Percentiles rank a stretch among this genome's conserved stretches.
Conservation (phyloP, 2,113 vertebrate genomes). For the Chauna torquata region DNA sequence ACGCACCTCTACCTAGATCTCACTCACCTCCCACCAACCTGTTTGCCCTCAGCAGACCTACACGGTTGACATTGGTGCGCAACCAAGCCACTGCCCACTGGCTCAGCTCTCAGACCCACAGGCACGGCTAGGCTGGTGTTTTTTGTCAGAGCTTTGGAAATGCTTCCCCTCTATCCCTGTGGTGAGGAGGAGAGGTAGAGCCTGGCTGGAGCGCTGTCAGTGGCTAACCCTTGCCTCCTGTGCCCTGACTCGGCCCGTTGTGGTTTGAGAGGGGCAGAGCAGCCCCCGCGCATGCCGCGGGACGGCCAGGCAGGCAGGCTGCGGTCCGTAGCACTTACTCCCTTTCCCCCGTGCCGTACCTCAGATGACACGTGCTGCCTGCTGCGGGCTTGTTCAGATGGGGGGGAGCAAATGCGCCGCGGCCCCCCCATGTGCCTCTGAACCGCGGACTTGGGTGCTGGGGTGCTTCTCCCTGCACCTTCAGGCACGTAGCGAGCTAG, state of each 20-base stretch:
- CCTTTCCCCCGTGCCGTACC: neutral
- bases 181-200: neutral
- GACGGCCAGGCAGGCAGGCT: neutral
- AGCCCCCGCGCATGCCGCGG: neutral
- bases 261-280: neutral
- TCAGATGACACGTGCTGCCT: neutral
- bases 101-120: neutral
- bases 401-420: rapidly evolving
- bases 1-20: constrained; percentile 65
- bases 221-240: neutral
- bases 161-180: neutral
- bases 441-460: rapidly evolving
- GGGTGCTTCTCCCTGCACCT: neutral
- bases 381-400: neutral
- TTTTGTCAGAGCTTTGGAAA: neutral
- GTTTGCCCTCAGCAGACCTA: neutral
- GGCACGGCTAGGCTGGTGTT: neutral
- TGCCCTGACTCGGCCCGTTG: neutral
- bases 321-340: neutral
- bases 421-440: neutral
- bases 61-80: neutral
- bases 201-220: neutral
- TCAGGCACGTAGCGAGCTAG: neutral
- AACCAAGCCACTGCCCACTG: neutral
- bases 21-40: neutral